A percentile compares a stretch with the other conserved stretches of the same genome.
These are phyloP conservation scores for Hyppa rectilinea DNA, from an alignment of 2,888 invertebrate genomes.

Conservation along the genomic window DNA sequence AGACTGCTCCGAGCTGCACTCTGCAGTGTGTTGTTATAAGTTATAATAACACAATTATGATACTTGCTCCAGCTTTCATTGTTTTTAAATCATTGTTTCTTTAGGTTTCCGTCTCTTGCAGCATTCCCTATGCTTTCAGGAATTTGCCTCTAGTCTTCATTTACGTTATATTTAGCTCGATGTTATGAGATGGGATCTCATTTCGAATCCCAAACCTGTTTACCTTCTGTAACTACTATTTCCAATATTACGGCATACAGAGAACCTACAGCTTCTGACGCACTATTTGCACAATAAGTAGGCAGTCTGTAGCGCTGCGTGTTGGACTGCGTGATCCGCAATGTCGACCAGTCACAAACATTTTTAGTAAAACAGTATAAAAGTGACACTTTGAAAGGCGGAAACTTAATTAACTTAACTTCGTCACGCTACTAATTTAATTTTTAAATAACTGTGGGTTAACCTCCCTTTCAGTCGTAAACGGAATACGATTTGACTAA, in stretches of 20 bases:
- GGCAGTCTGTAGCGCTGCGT: neutral
- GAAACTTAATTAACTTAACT: constrained; percentile 42
- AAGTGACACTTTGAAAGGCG: constrained; percentile 52
- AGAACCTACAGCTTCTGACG: neutral
- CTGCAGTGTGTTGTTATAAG: neutral
- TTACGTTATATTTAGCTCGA: neutral
- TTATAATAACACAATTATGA: too few relatives aligned
- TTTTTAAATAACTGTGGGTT: constrained; percentile 33
- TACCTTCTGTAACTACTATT: neutral
- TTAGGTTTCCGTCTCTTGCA: neutral
- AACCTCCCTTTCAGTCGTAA: constrained; percentile 36
- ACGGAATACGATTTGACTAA: neutral
- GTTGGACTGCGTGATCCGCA: constrained; percentile 2
- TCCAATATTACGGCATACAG: neutral
- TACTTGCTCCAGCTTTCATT: neutral
- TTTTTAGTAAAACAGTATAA: constrained; percentile 15
- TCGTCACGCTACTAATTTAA: constrained; percentile 48
- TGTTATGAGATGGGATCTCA: neutral
- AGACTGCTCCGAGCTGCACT: constrained; percentile 9
- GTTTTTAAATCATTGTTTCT: neutral
- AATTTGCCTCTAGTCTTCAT: neutral
- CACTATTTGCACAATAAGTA: neutral
- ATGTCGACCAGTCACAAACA: constrained; percentile 19
- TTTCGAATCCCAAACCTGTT: neutral
- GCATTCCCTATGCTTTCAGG: neutral